Evolutionary conservation across 1,140 invertebrate species (phyloP), one percentile per base, ranked within the genome.

Genomic region (Ostrea edulis): DNA sequence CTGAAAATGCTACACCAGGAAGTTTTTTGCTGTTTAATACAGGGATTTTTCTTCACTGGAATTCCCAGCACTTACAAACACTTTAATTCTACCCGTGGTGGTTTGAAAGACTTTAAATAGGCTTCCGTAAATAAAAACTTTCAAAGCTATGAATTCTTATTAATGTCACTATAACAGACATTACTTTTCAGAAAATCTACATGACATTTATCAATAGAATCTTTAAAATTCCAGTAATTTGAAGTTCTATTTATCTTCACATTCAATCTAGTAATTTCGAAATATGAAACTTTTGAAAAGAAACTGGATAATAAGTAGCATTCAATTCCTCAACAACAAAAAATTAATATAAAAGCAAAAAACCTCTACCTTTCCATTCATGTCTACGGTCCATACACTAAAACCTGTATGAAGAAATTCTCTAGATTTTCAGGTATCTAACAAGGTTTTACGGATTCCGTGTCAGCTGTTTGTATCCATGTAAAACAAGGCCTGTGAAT

Each of bases 331-430:
- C 55, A 62, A 62, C 55, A 62, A 20, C 3, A 62, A 62, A 62
- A 20, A 62, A 5, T 17, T 58, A 20, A 12, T 17, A 17, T 17
- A 62, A 62, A 20, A 20, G 14, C 14, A 17, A 62, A 4, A 62
- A 62, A 62, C 17, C 55, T 77, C 68, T 77, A 77, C 68, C 68
- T 77, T 77, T 77, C 68, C 68, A 17, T 77, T 77, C 68, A 77
- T 77, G 68, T 29, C 29, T 25, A 25, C 68, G 11, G 29, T 35
- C 68, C 29, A 29, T 35, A 77, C 68, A 29, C 55, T 17, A 58
- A 62, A 77, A 25, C 68, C 14, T 29, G 68, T 5, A 17, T 77
- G 22, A 17, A 29, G 25, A 77, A 77, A 77, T 44, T 77, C 29
- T 12, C 29, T 14, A 77, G 68, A 77, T 77, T 35, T 77, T 35